A percentile compares a stretch with the other conserved stretches of the same genome.
These are phyloP conservation scores for Hephaestus fuliginosus DNA, from an alignment of 2,797 vertebrate genomes.

Conservation along the genomic window DNA sequence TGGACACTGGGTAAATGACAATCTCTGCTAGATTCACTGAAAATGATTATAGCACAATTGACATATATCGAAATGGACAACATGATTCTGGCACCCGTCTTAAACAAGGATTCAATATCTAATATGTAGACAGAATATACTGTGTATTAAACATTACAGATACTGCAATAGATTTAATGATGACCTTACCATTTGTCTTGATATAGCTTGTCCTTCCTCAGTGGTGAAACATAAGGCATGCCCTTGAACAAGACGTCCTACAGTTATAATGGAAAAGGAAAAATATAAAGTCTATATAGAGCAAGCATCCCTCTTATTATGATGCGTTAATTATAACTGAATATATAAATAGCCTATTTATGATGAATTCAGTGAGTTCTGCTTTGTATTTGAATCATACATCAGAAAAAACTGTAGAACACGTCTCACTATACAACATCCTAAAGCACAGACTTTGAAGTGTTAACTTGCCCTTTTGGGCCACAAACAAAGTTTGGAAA, in stretches of 20 bases:
- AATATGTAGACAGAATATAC: constrained; percentile 78
- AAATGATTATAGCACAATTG: constrained; percentile 83
- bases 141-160: constrained; percentile 77
- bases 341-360: constrained; percentile 27
- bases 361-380: constrained; percentile 26
- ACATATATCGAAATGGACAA: constrained; percentile 82
- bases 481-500: constrained; percentile 82
- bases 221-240: constrained; percentile 65
- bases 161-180: constrained; percentile 82
- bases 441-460: constrained; percentile 49
- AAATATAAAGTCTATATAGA: constrained; percentile 25
- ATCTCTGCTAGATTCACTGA: constrained; percentile 86
- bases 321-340: constrained; percentile 46
- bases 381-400: constrained; percentile 9
- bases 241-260: constrained; percentile 76
- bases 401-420: constrained; percentile 13
- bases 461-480: constrained; percentile 71
- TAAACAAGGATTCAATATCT: constrained; percentile 84
- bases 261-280: constrained; percentile 61
- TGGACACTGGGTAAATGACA: constrained; percentile 88
- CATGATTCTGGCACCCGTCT: constrained; percentile 69
- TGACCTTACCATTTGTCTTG: constrained; percentile 86
- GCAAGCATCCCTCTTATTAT: constrained; percentile 22
- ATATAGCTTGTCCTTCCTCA: constrained; percentile 80
- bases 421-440: constrained; percentile 8